Evolutionary conservation across 1,140 invertebrate genomes (phyloP), one percentile per base, ranked within the genome.

Genomic region (Ceratitis capitata): DNA sequence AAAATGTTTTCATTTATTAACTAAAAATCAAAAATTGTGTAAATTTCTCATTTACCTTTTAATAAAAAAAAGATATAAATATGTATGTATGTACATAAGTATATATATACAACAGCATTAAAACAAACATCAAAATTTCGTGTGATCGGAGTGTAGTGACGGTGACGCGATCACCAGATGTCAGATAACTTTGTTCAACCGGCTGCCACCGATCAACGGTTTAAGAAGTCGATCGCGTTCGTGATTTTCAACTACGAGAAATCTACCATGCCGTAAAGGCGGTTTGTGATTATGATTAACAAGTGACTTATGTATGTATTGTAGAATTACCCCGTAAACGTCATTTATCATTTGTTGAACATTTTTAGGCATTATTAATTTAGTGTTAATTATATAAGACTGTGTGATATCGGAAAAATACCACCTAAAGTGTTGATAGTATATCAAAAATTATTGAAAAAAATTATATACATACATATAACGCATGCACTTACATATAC

Each of bases 1-100:
- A 78, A 69, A 78, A 78, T 78, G 69, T 78, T 78, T 78, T 78
- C 39, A 78, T 78, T 78, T 78, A 45, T 78, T 78, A 47, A 23
- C 69, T 35, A 19, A 45, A 78, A 78, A 78, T 78, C 35, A 45
- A 78, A n/a, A 61, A 78, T 45, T 42, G n/a, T 78, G 45, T 45
- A 42, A 78, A 10, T 45, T 69, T 69, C 61, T 69, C 29, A 39
- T 16, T 69, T 47, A 45, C 26, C 45, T 78, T 39, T 47, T 4
- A 78, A 14, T 45, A 45, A 16, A n/a, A n/a, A 19, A 29, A n/a
- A 47, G 1, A 35, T 35, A 35, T 69, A 14, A 26, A 23, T 29
- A 19, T 61, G 23, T 2, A 61, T 61, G 23, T 23, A 61, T 61
- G 9, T 26, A 29, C 23, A 58, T 9, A 61, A 1, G 2, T 29